Base-by-base conservation (phyloP, 2,797 vertebrate species). In the Anisognathus igniventris region DNA sequence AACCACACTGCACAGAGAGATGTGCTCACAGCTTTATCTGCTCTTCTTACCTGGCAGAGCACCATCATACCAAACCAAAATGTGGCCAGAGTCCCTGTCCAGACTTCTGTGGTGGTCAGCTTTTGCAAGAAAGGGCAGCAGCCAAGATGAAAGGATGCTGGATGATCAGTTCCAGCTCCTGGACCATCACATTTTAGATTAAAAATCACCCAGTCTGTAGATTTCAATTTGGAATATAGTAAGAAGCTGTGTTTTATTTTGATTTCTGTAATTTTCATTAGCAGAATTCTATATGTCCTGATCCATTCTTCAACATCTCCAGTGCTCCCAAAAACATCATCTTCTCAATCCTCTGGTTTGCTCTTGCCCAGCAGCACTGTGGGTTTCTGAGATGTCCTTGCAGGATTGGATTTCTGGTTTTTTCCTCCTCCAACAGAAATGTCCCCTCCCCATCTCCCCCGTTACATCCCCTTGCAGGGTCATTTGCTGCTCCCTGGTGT, bases 391-490 rank as follows among this genome's bases (percentile, higher is more conserved):
- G 22, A 48, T 86, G 31, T 82, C 30, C 81, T 87, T 87, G 79
- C 65, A 88, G 93, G 68, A 92, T 35, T 57, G 62, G 9, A 83
- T 50, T 88, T 53, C 50, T 57, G 58, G 0, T 17, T 86, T 47
- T 35, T 82, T 51, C 23, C 35, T 82, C 12, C 45, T 33, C 2
- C 11, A 76, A 23, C 6, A 74, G 21, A 77, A 80, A n/a, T 45
- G 8, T 30, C n/a, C 10, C 31, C 44, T 39, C 7, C n/a, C 53
- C 8, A 20, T 24, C 23, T 81, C n/a, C 35, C 27, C 47, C 48
- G 93, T 94, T 78, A 81, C 53, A 81, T 76, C 68, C 93, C 47
- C 30, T 83, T 96, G 76, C 87, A 92, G 95, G 77, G 56, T 39
- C 30, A 35, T 79, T 90, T 76, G 47, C 80, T 67, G 44, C 44